Evolutionary conservation across 30 jellyfish, hydroid and myxozoan species (phyloP), one percentile per base, ranked within the genome.

Genomic region (Nemopilema nomurai): DNA sequence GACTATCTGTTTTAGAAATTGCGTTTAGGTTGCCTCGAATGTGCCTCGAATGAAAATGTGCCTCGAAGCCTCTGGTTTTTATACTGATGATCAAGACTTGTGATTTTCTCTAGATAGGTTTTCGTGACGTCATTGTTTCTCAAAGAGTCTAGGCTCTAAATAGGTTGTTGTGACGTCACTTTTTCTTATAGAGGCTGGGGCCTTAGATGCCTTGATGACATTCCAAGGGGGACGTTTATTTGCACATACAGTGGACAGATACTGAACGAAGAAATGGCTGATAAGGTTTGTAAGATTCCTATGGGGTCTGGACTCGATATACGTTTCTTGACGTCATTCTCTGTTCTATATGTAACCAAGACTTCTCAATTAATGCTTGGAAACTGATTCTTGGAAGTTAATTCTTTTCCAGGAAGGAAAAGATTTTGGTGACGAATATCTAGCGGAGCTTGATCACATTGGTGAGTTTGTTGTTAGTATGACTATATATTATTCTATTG

Each of bases 141-240:
- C n/a, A n/a, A n/a, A n/a, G n/a, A n/a, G n/a, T n/a, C n/a, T n/a
- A n/a, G n/a, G n/a, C n/a, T n/a, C n/a, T n/a, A n/a, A n/a, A n/a
- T n/a, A n/a, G n/a, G n/a, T n/a, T n/a, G n/a, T n/a, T n/a, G n/a
- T n/a, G n/a, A n/a, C n/a, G n/a, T n/a, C n/a, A n/a, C n/a, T n/a
- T n/a, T n/a, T n/a, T n/a, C n/a, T 51, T 29, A 73, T 80, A 96
- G 98, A 52, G 98, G 98, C 4, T 93, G 98, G 98, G 98, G 98
- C 23, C 84, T 93, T 31, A 92, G 98, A 4, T 93, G 98, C 52
- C 79, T 93, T 51, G 98, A 93, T 64, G 98, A 93, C 67, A 81
- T 93, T 16, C 97, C 98, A 18, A 62, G 90, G 26, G 98, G 98
- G 4, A 81, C 98, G 0, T 93, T 93, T 78, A 89, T 93, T 62